Percentiles rank a stretch among this genome's conserved stretches.
Conservation (phyloP, 2,797 vertebrate genomes). For the Arnoldichthys spilopterus region DNA sequence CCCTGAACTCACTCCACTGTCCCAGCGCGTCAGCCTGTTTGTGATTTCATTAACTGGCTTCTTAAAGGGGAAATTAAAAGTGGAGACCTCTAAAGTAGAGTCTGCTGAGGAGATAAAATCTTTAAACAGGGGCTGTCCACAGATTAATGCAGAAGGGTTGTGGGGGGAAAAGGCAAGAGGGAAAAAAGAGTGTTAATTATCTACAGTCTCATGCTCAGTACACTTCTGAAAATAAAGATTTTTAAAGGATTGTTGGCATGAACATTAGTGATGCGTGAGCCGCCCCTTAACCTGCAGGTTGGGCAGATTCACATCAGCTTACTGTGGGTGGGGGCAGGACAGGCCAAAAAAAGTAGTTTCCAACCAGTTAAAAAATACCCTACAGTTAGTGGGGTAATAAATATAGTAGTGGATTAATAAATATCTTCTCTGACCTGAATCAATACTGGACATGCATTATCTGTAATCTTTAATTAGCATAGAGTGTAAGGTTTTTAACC, state of each 20-base stretch:
- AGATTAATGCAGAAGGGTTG: conserved; percentile 52
- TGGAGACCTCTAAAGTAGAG: conserved; percentile 67
- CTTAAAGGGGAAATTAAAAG: conserved; percentile 79
- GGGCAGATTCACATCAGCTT: too few relatives aligned
- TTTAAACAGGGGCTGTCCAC: conserved; percentile 51
- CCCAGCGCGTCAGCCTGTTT: conserved; percentile 77
- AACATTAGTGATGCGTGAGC: too few relatives aligned
- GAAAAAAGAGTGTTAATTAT: not conserved
- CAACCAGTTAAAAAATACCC: too few relatives aligned
- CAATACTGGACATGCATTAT: too few relatives aligned
- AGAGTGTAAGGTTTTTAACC: too few relatives aligned
- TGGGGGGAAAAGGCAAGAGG: not conserved
- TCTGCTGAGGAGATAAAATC: conserved; percentile 52
- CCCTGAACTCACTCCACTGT: conserved; percentile 66
- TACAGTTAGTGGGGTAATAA: too few relatives aligned
- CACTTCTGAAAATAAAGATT: not conserved
- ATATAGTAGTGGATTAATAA: too few relatives aligned
- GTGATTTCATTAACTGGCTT: conserved; percentile 80
- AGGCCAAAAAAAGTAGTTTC: too few relatives aligned
- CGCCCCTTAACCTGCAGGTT: too few relatives aligned
- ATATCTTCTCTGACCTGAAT: too few relatives aligned
- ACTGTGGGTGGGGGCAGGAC: too few relatives aligned
- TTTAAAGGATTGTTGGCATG: not conserved
- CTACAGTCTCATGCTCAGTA: not conserved
- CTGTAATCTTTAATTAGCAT: too few relatives aligned